A percentile compares a stretch with the other conserved stretches of the same genome.
Evolutionary conservation across 2,888 invertebrate genomes (phyloP).

Genomic region (Bedellia somnulentella): DNA sequence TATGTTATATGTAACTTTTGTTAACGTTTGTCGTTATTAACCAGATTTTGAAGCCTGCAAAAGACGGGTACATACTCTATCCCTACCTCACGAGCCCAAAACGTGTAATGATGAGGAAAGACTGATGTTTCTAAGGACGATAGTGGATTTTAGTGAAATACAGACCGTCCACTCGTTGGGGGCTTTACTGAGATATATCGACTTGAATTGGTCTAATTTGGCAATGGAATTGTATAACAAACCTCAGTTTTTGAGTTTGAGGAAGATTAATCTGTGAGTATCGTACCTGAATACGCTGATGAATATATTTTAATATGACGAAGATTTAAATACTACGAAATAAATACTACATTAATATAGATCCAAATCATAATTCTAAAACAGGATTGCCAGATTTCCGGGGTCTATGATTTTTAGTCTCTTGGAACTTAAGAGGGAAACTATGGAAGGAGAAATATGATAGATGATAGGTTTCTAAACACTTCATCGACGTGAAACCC

Average conservation of each 20-base stretch:
- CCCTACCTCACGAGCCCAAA: conserved; percentile 55
- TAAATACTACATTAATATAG: too few species aligned
- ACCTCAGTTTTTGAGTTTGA: conserved; percentile 55
- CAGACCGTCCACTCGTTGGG: conserved; percentile 72
- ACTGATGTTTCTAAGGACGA: conserved; percentile 60
- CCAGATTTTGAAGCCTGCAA: conserved; percentile 61
- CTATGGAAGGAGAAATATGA: too few species aligned
- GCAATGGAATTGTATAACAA: conserved; percentile 46
- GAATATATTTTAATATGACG: too few species aligned
- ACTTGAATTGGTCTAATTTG: conserved; percentile 63
- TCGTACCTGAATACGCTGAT: too few species aligned
- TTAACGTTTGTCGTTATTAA: background rate
- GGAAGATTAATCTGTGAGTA: conserved; percentile 65
- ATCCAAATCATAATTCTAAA: too few species aligned
- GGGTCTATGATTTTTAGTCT: too few species aligned
- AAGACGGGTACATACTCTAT: conserved; percentile 51
- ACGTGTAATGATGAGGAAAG: conserved; percentile 56
- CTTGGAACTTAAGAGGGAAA: too few species aligned
- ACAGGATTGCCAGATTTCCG: too few species aligned
- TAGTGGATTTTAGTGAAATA: conserved; percentile 64
- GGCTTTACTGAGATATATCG: conserved; percentile 70
- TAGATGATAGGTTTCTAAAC: too few species aligned
- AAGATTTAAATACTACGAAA: too few species aligned
- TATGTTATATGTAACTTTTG: background rate
- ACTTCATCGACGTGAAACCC: too few species aligned